A percentile compares a stretch with the other conserved stretches of the same genome.
Evolutionary conservation across 2,113 vertebrate species (phyloP).

Genomic region (Centropus bengalensis): DNA sequence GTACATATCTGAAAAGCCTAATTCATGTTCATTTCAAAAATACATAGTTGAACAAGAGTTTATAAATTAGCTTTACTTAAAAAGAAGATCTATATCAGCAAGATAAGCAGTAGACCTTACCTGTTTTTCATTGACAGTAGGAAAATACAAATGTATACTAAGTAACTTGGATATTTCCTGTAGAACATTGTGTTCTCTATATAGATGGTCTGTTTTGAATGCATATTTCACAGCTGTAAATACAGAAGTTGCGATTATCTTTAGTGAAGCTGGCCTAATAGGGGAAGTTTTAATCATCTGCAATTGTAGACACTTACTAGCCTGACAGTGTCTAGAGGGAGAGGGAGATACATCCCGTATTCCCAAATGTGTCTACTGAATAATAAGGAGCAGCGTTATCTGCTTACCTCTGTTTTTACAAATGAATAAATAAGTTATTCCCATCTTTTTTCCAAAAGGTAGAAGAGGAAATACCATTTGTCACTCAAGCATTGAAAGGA

Average conservation of each 20-base stretch:
- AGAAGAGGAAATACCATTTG: background rate
- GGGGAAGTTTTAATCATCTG: background rate
- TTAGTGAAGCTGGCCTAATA: background rate
- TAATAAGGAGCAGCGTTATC: background rate
- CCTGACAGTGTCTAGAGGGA: too few species aligned
- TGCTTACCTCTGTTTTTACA: background rate
- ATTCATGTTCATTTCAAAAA: background rate
- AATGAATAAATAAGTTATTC: background rate
- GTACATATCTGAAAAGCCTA: background rate
- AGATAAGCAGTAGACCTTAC: background rate
- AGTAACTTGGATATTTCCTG: background rate
- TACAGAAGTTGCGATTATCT: background rate
- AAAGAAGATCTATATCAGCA: background rate
- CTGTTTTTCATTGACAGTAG: background rate
- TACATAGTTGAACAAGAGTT: background rate
- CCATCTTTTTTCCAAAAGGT: background rate
- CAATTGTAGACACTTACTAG: background rate
- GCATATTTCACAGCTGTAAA: background rate
- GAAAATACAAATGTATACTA: background rate
- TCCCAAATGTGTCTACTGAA: background rate
- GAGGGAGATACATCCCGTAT: background rate
- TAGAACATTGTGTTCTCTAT: background rate
- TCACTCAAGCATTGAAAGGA: background rate
- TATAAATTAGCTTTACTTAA: background rate
- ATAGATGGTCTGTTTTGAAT: background rate